Percentiles rank a stretch among this genome's conserved stretches.
These are phyloP conservation scores for Andrena bucephala DNA, from an alignment of 2,888 invertebrate genomes.

Conservation along the genomic window DNA sequence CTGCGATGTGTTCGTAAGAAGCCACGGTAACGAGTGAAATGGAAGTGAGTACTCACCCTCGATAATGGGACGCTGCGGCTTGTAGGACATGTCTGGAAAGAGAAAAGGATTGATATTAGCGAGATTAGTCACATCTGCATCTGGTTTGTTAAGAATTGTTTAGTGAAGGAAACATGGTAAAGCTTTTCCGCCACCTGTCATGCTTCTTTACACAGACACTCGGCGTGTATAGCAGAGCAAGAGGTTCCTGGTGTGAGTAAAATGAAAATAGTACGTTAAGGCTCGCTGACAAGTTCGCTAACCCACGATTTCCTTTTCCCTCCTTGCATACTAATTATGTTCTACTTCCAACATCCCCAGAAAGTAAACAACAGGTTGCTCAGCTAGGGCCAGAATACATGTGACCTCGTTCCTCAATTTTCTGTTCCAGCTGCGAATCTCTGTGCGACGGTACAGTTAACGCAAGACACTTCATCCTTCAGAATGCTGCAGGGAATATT, in stretches of 20 bases:
- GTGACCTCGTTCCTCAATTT: too few species aligned
- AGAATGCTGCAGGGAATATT: too few species aligned
- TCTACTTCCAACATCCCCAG: too few species aligned
- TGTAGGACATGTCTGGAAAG: slow-evolving; percentile 89
- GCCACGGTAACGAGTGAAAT: background rate
- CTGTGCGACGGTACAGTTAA: background rate
- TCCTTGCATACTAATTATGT: too few species aligned
- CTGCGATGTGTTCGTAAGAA: background rate
- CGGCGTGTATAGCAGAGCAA: background rate
- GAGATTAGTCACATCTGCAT: slow-evolving; percentile 65
- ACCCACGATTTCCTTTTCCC: background rate
- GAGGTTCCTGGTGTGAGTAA: background rate
- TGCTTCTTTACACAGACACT: background rate
- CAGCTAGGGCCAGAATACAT: too few species aligned
- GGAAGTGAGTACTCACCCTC: slow-evolving; percentile 86
- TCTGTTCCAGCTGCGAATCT: background rate
- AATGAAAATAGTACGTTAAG: background rate
- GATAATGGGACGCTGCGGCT: slow-evolving; percentile 88
- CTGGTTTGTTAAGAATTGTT: slow-evolving; percentile 49
- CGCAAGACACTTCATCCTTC: background rate
- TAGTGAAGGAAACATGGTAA: background rate
- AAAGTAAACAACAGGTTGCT: too few species aligned
- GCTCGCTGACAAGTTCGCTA: background rate
- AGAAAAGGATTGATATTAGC: slow-evolving; percentile 76
- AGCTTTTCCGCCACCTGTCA: background rate